Evolutionary conservation across 2,888 invertebrate genomes (phyloP).

Genomic region (Panopea generosa): DNA sequence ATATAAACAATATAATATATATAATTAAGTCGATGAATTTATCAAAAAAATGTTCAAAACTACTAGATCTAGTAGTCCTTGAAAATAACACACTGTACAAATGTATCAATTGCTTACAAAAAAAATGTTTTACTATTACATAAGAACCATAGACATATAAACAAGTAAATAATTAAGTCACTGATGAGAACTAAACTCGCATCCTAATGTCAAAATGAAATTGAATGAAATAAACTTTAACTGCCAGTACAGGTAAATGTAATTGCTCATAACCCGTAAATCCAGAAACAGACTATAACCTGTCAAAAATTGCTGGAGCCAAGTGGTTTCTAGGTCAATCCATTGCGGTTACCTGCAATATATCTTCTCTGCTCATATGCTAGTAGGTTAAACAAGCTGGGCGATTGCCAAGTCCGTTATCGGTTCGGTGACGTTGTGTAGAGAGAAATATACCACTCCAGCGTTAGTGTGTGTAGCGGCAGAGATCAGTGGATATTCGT

Average conservation of each 20-base stretch:
- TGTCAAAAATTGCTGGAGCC: slow-evolving; percentile 52
- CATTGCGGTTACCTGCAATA: slow-evolving; percentile 53
- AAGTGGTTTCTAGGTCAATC: slow-evolving; percentile 48
- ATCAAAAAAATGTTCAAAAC: too few species aligned
- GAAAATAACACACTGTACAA: too few species aligned
- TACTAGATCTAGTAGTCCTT: too few species aligned
- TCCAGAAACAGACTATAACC: slow-evolving; percentile 53
- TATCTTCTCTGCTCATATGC: slow-evolving; percentile 35
- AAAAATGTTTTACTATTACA: too few species aligned
- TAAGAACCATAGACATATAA: too few species aligned
- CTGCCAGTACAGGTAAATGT: background rate
- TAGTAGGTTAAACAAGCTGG: slow-evolving; percentile 55
- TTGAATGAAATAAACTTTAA: background rate
- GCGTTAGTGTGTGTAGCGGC: slow-evolving; percentile 14
- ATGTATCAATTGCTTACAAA: too few species aligned
- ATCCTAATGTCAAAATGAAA: too few species aligned
- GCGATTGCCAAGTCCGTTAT: slow-evolving; percentile 43
- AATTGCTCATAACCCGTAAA: background rate
- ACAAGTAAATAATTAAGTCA: too few species aligned
- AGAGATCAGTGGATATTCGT: background rate
- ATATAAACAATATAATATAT: too few species aligned
- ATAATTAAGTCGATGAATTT: too few species aligned
- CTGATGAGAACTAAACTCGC: too few species aligned
- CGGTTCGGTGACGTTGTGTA: slow-evolving; percentile 50
- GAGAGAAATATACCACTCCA: slow-evolving; percentile 36